Conservation (phyloP, 2,888 invertebrate genomes). For the Anagyrus pseudococci region DNA sequence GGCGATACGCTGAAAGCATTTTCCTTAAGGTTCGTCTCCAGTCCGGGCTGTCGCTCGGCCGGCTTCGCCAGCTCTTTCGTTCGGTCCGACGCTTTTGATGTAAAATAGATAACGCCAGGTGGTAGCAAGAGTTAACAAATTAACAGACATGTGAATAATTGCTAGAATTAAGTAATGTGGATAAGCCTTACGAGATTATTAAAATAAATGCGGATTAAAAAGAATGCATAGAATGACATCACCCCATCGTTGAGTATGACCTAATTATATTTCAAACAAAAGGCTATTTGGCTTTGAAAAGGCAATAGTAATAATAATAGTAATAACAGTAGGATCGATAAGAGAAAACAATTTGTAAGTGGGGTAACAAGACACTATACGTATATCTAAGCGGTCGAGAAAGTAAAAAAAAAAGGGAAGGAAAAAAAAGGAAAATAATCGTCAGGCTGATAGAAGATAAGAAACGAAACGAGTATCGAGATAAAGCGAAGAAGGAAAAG, state of each 20-base stretch:
- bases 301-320: too few species aligned
- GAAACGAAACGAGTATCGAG: neutral
- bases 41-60: slow-evolving; percentile 45
- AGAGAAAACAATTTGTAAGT: too few species aligned
- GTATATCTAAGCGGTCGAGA: too few species aligned
- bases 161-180: slow-evolving; percentile 1
- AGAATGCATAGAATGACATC: too few species aligned
- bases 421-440: neutral
- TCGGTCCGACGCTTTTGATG: slow-evolving; percentile 14
- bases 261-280: too few species aligned
- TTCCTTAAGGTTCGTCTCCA: slow-evolving; percentile 50
- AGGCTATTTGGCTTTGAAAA: too few species aligned
- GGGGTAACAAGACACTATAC: too few species aligned
- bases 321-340: too few species aligned
- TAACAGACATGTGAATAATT: neutral
- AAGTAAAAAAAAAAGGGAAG: neutral
- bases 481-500: neutral
- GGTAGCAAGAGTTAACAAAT: neutral
- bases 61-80: slow-evolving; percentile 45
- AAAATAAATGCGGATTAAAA: too few species aligned
- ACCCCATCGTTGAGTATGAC: too few species aligned
- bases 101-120: neutral
- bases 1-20: slow-evolving; percentile 54
- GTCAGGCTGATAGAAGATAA: too few species aligned
- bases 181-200: too few species aligned